phyloP scores from a whole-genome alignment of 2,797 vertebrate species.

The Mus spretus region DNA sequence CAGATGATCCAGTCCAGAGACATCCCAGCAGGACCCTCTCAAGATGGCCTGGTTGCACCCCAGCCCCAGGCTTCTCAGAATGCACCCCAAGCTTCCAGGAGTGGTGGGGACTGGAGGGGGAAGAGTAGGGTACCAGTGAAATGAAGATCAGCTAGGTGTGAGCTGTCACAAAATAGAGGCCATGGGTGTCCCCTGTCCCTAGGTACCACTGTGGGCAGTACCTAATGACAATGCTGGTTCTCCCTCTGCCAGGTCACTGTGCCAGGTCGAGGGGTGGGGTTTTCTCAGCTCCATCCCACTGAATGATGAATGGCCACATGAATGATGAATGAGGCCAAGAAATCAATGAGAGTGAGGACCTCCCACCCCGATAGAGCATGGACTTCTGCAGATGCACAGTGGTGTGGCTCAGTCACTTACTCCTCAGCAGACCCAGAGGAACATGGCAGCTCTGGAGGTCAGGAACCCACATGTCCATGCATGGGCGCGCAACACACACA shows the following conservation, averaged over 20 bases:
- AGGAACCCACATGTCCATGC: rapidly evolving
- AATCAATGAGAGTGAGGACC: not conserved
- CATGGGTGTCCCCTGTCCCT: not conserved
- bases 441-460: not conserved
- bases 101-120: rapidly evolving
- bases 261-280: no score
- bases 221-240: not conserved
- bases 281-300: not conserved
- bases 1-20: not conserved
- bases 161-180: not conserved
- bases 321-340: not conserved
- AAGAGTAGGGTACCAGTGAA: not conserved
- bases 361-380: rapidly evolving
- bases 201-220: no score
- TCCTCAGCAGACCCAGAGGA: not conserved
- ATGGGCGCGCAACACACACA: no score
- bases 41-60: not conserved
- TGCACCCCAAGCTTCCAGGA: not conserved
- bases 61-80: not conserved
- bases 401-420: not conserved
- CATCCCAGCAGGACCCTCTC: not conserved
- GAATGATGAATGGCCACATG: not conserved
- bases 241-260: not conserved
- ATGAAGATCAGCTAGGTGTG: not conserved
- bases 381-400: rapidly evolving